phyloP scores from a whole-genome alignment of 2,888 invertebrate species.

The Nomada ruficornis region DNA sequence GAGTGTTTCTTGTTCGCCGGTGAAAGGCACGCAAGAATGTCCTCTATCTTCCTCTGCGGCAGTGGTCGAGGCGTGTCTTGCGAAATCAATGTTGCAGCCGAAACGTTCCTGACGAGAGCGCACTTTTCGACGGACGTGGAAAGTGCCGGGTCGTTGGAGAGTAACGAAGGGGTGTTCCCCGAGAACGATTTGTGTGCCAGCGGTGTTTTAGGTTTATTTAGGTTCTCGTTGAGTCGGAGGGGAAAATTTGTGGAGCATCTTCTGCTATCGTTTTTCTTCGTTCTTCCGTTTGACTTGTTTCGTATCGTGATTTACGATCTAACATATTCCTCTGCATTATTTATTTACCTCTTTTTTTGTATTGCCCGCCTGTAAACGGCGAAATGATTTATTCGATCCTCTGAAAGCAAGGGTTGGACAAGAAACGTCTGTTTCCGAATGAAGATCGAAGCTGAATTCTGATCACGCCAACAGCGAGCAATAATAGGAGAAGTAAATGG shows the following conservation, averaged over 20 bases:
- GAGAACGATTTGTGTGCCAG: slow-evolving; percentile 24
- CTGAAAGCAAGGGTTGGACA: no score
- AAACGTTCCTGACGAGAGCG: slow-evolving; percentile 25
- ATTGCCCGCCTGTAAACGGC: neutral
- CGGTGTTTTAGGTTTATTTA: neutral
- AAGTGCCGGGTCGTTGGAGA: neutral
- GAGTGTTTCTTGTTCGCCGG: slow-evolving; percentile 26
- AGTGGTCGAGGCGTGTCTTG: slow-evolving; percentile 46
- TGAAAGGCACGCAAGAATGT: slow-evolving; percentile 52
- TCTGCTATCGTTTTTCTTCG: neutral
- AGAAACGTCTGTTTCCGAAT: neutral
- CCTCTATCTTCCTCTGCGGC: slow-evolving; percentile 2
- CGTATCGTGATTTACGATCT: neutral
- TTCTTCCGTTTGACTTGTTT: neutral
- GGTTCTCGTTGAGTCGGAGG: neutral
- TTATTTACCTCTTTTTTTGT: no score
- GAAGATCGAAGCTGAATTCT: neutral
- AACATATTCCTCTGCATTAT: neutral
- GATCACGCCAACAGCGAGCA: neutral
- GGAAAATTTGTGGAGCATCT: neutral
- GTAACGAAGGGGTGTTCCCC: neutral
- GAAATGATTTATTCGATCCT: neutral
- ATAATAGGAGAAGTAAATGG: neutral
- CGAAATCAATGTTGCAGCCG: slow-evolving; percentile 52
- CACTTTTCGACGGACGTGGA: neutral